Evolutionary conservation across 2,797 vertebrate species (phyloP), one percentile per base, ranked within the genome.

Genomic region (Monodelphis domestica): DNA sequence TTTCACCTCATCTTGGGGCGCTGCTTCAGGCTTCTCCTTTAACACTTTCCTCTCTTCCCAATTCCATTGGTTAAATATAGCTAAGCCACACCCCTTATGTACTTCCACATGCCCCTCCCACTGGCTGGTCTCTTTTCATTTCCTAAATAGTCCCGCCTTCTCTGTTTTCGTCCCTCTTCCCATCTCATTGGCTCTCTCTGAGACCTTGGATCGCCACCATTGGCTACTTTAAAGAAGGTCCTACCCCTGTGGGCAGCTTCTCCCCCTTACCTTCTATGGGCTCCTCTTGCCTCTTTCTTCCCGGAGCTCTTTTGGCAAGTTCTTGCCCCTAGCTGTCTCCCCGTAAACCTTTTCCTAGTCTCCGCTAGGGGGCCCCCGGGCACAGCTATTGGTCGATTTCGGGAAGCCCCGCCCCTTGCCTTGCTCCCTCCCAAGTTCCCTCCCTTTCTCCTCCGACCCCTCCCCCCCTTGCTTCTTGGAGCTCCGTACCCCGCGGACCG

Each of bases 331-430:
- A 0, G 2, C n/a, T 2, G 63, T 70, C 30, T 17, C 17, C 3
- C 29, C 1, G 28, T 38, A 0, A 26, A 28, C 55, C 29, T 56
- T 15, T 33, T 53, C 6, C 9, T 57, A 6, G 29, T 54, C n/a
- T 54, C 94, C 89, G 38, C 55, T 26, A 0, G 15, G 91, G 51
- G 91, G 87, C 38, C 91, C 53, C 2, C 54, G 90, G n/a, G 52
- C n/a, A 6, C 94, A 96, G 96, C 95, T 95, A 97, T 98, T 97
- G 95, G 96, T 92, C 94, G 94, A 88, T 90, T 92, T 57, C 93
- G 78, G 38, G 92, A 95, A 92, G 91, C 90, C 90, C 96, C 95
- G 91, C 95, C 95, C 91, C 57, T 15, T 0, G 45, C 26, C 78
- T 63, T 57, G 50, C 54, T 28, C 24, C 5, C 53, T 59, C 91